Evolutionary conservation across 2,888 invertebrate species (phyloP), one percentile per base, ranked within the genome.

Genomic region (Dasysyrphus tricinctus): DNA sequence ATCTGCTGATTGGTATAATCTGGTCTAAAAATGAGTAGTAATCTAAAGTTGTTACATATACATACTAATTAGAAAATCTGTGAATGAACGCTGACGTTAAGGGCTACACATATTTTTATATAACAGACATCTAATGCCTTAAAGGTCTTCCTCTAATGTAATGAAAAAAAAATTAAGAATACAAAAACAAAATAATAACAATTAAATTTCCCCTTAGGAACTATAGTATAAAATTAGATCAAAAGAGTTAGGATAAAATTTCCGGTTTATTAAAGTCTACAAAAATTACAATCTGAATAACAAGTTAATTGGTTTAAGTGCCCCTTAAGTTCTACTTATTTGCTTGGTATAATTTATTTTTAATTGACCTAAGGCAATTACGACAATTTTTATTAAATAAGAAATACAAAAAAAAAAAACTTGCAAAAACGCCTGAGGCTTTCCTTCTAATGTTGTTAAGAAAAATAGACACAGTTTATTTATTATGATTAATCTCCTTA

Each of bases 401-500:
- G n/a, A 49, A 29, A 49, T 24, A 24, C 24, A 24, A 65, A 16
- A 49, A 16, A 34, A 47, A 19, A 16, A 34, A 34, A 49, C 67
- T 67, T 34, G 42, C 61, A 42, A 61, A 14, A 24, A 0, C 11
- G 14, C 61, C 24, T 42, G 0, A 34, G 37, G 67, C 34, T 67
- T 67, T 47, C 16, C 12, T 61, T 7, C 14, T 65, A 47, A 34
- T 19, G 49, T 67, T 49, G 34, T 19, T 49, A 67, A 49, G 34
- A 47, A 65, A 34, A 63, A 29, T n/a, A 24, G 5, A 29, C 3
- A 19, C 0, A 29, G 3, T 24, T 24, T 44, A 65, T 16, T 32
- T 34, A 47, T 65, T 47, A 65, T 49, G 49, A 78, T 82, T 82
- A 82, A 69, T 67, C 54, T 61, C 54, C 42, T 57, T 49, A 51